Evolutionary conservation across 2,797 vertebrate species (phyloP).

Genomic region (Numenius phaeopus): DNA sequence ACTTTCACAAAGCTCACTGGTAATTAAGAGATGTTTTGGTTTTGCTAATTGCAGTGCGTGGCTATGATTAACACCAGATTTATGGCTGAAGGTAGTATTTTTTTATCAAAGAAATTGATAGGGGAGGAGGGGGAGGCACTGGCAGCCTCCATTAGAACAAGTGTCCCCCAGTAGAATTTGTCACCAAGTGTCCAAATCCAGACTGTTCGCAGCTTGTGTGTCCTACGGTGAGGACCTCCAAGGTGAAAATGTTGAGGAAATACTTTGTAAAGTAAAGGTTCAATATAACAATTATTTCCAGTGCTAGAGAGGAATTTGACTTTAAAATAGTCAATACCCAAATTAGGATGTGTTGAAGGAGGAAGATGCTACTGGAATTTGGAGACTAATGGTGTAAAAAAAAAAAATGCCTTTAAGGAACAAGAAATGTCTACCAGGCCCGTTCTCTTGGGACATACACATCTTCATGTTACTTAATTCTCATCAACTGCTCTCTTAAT

Average conservation of each 20-base stretch:
- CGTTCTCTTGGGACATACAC: background rate
- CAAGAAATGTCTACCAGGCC: background rate
- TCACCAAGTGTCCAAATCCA: background rate
- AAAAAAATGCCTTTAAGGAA: constrained; percentile 15
- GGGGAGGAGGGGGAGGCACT: background rate
- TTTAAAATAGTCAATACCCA: background rate
- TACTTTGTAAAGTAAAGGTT: background rate
- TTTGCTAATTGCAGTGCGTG: background rate
- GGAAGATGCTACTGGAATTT: background rate
- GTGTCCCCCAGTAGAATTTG: background rate
- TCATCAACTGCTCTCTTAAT: background rate
- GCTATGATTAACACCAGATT: background rate
- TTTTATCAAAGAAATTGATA: background rate
- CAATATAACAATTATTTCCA: background rate
- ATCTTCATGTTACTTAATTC: background rate
- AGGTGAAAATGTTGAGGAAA: background rate
- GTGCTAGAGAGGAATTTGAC: background rate
- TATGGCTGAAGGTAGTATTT: background rate
- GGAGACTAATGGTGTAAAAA: background rate
- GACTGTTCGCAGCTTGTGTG: background rate
- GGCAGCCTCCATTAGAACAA: background rate
- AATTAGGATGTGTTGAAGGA: background rate
- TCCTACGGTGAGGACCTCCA: background rate
- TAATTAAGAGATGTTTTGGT: background rate
- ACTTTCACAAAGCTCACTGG: background rate